Base-by-base conservation (phyloP, 2,797 vertebrate species). In the Cyprinodon diabolis region DNA sequence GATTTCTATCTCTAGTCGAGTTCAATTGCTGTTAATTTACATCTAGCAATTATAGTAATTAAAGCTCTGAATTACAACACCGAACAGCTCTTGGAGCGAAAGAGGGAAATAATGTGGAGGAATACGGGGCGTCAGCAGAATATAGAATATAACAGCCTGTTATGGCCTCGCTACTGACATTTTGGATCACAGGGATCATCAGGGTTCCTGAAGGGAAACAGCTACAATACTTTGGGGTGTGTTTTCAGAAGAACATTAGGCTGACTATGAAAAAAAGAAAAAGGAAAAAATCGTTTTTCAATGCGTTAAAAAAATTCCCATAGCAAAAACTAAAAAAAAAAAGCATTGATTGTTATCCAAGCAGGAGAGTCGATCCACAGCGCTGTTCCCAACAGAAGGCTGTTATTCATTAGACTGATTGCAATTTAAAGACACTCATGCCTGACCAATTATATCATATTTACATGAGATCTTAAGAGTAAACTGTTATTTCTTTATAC, bases 21-120 rank as follows among this genome's bases (percentile, higher is more conserved):
- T 94, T 86, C 92, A 95, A 95, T 94, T 95, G 90, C 87, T 87
- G 89, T 91, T 94, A 92, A 95, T 95, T 94, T 93, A 92, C 92
- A 94, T 94, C 91, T 88, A 87, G 88, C 92, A 94, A 95, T 94
- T 92, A 94, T 76, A 84, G 91, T 91, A 94, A 95, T 95, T 94
- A 94, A 91, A 87, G 89, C 80, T 85, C 60, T 55, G 86, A 91
- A 93, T 91, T 86, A 90, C 82, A 91, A 90, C 58, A 78, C 74
- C 72, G 84, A 89, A 78, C 87, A 87, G 91, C 85, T 80, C 68
- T 84, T 40, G 17, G 81, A 87, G 72, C 65, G 78, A 80, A 63
- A 66, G 75, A 80, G 79, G 81, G 81, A 82, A 86, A 85, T 88
- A 66, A 85, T 85, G 89, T 74, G 69, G 75, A 86, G 87, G 87